Evolutionary conservation across 2,797 vertebrate genomes (phyloP).

Genomic region (Chromobotia macracanthus): DNA sequence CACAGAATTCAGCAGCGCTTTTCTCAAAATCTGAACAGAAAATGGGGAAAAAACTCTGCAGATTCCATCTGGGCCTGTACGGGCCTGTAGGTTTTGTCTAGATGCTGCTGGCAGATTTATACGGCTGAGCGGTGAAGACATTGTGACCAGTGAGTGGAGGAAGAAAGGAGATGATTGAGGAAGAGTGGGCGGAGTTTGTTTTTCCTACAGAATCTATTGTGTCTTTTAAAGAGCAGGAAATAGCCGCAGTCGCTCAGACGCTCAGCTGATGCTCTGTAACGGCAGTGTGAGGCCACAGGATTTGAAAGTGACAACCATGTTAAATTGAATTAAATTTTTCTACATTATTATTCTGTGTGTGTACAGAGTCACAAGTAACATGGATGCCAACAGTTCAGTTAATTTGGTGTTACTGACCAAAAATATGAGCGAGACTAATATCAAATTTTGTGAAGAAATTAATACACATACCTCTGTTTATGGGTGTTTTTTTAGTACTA

Average conservation of each 20-base stretch:
- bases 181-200: constrained; percentile 26
- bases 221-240: constrained; percentile 49
- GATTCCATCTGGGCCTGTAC: constrained; percentile 1
- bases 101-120: constrained; percentile 17
- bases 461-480: too few relatives aligned
- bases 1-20: background rate
- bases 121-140: background rate
- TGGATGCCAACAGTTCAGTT: too few relatives aligned
- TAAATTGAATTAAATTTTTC: too few relatives aligned
- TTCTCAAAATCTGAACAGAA: background rate
- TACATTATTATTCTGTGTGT: too few relatives aligned
- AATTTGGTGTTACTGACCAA: too few relatives aligned
- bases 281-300: background rate
- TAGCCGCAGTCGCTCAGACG: constrained; percentile 9
- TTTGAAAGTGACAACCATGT: background rate
- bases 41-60: background rate
- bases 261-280: constrained; percentile 4
- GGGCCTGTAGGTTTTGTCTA: constrained; percentile 13
- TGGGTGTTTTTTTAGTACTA: too few relatives aligned
- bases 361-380: too few relatives aligned
- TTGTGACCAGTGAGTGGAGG: constrained; percentile 10
- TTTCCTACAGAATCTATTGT: constrained; percentile 29
- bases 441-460: too few relatives aligned
- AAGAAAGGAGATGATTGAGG: constrained; percentile 29
- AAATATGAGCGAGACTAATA: too few relatives aligned